Base-by-base conservation (phyloP, 2,888 invertebrate genomes). In the Aspidiotus destructor region DNA sequence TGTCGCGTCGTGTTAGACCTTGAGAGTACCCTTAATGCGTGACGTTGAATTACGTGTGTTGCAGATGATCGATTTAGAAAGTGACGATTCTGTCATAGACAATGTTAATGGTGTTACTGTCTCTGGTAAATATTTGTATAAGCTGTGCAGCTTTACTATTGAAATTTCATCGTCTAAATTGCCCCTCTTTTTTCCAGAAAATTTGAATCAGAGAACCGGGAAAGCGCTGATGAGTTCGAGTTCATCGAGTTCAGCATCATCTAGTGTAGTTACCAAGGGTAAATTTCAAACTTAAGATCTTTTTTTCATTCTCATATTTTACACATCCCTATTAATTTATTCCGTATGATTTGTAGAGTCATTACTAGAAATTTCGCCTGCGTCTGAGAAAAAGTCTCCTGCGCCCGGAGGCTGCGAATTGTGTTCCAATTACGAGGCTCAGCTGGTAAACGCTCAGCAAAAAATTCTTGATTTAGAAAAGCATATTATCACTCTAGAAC, bases 371-470 rank as follows among this genome's bases (percentile, higher is more conserved):
- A 55, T 41, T 55, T 64, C 64, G 8, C 64, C 64, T 41, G 15
- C 55, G 7, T 57, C 40, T 41, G 42, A 13, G 28, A 42, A 41
- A 41, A 63, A 55, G 54, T 17, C 58, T 58, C 58, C 8, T 10
- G 13, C 54, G 15, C 15, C 62, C n/a, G 73, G 75, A 68, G 77
- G 78, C 7, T 96, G 96, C 78, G 89, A 87, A 78, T 91, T 92
- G 87, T 97, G 96, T 77, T 83, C 82, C 71, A 88, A 90, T 80
- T 89, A 91, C 77, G 87, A 95, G 81, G 81, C 86, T 71, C 86
- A 91, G 79, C 79, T 94, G 73, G 89, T 92, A 71, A 81, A 84
- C 71, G 84, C 89, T 73, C 92, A 95, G 77, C 80, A 71, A 16
- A 70, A 69, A 69, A 71, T 73, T 16, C 68, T 70, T 17, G 73